These are phyloP conservation scores for Euthynnus affinis DNA, from an alignment of 2,797 vertebrate species.

Conservation along the genomic window DNA sequence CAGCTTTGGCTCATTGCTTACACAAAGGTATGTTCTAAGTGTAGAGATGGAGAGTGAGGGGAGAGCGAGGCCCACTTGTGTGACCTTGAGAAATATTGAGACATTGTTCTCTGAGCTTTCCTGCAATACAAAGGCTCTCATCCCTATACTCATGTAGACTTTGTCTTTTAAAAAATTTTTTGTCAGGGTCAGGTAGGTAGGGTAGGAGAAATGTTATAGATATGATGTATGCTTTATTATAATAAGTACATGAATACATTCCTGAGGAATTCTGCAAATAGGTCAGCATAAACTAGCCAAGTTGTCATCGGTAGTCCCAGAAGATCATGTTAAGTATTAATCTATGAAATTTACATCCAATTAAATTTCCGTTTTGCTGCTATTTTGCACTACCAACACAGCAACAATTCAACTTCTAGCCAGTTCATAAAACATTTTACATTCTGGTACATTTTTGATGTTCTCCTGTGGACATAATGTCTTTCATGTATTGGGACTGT, in stretches of 20 bases:
- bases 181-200: conserved; percentile 4
- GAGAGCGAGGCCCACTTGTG: conserved; percentile 22
- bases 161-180: neutral
- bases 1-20: conserved; percentile 54
- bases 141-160: neutral
- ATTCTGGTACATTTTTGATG: too few species aligned
- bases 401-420: neutral
- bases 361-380: neutral
- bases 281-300: neutral
- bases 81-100: conserved; percentile 53
- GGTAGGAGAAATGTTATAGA: neutral
- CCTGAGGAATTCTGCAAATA: neutral
- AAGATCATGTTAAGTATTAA: neutral
- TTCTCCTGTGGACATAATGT: neutral
- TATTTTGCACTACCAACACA: neutral
- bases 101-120: conserved; percentile 14
- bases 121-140: neutral
- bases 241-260: neutral
- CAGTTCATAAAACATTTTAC: neutral
- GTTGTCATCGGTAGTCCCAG: neutral
- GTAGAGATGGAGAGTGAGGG: conserved; percentile 19
- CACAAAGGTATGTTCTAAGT: conserved; percentile 18
- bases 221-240: neutral
- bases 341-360: neutral
- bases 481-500: too few species aligned